A percentile compares a stretch with the other conserved stretches of the same genome.
Evolutionary conservation across 2,888 invertebrate genomes (phyloP).

Genomic region (Elegia similella): DNA sequence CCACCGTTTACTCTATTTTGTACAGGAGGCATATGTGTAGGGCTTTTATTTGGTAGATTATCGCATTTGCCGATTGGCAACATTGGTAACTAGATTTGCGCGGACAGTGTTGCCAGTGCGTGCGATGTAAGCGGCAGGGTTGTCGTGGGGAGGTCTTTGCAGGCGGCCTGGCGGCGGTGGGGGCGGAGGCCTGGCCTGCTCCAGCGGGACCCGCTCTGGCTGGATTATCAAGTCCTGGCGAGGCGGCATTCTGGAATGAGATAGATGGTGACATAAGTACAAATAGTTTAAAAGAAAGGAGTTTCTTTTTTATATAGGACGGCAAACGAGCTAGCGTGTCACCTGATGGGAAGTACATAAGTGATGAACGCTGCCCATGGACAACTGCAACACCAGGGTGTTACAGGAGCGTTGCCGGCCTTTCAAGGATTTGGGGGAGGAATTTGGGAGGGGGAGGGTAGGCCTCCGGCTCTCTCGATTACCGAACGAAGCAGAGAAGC

Average conservation of each 20-base stretch:
- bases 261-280: not conserved
- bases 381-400: too few relatives aligned
- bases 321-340: too few relatives aligned
- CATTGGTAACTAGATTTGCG: not conserved
- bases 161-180: slow-evolving; percentile 66
- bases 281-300: too few relatives aligned
- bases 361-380: too few relatives aligned
- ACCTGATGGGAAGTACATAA: too few relatives aligned
- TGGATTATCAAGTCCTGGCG: slow-evolving; percentile 61
- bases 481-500: too few relatives aligned
- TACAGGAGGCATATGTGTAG: not conserved
- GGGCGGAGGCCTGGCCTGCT: slow-evolving; percentile 49
- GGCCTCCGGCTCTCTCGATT: too few relatives aligned
- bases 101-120: slow-evolving; percentile 39
- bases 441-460: too few relatives aligned
- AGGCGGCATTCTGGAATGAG: slow-evolving; percentile 62
- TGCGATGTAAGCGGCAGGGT: slow-evolving; percentile 60
- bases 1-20: too few relatives aligned
- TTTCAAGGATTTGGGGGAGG: too few relatives aligned
- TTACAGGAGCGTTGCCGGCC: too few relatives aligned
- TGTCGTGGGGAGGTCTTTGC: slow-evolving; percentile 71
- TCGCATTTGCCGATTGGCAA: not conserved
- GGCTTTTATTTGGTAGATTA: not conserved
- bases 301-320: too few relatives aligned
- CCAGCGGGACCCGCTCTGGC: slow-evolving; percentile 50